Evolutionary conservation across 2,113 vertebrate genomes (phyloP), one percentile per base, ranked within the genome.

Genomic region (Takifugu bimaculatus): DNA sequence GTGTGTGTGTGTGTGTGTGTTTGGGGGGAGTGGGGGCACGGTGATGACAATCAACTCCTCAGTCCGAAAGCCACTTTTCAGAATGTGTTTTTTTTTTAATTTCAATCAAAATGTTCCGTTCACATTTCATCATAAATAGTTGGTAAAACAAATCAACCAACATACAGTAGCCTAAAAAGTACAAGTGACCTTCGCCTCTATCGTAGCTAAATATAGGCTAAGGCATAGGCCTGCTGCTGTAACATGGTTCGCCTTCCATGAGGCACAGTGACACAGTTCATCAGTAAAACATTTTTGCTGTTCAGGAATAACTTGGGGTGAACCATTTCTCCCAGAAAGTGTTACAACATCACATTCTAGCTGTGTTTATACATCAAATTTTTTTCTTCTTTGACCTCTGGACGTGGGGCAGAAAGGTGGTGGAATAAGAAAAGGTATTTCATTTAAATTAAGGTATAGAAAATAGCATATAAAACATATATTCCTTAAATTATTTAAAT

Each of bases 391-490:
- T 67, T 84, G 74, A 90, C 86, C 79, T 87, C 82, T 85, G 83
- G 87, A 85, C 80, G 85, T 66, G 80, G 81, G 76, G 81, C 81
- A 85, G 79, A 78, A 89, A 83, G 80, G 82, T 85, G 76, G 67
- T 67, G 83, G 87, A 86, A 89, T 91, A 91, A 91, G 91, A 88
- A 90, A 88, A 88, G 80, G 75, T 84, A 83, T 76, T 88, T 88
- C 58, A 82, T 88, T 91, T 83, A 88, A 91, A 90, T 88, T 83
- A 91, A 91, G 76, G 84, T 91, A 91, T 91, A 92, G 84, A 92
- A 92, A 92, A 92, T 91, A 91, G 90, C 86, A 88, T 92, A 92
- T 91, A 92, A 92, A 92, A 92, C 90, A 91, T 92, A 91, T 90
- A 90, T 88, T 91, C 87, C 88, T 90, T 91, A 91, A 91, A 91